These are phyloP conservation scores for Telmatherina bonti DNA, from an alignment of 2,797 vertebrate genomes.

Conservation along the genomic window DNA sequence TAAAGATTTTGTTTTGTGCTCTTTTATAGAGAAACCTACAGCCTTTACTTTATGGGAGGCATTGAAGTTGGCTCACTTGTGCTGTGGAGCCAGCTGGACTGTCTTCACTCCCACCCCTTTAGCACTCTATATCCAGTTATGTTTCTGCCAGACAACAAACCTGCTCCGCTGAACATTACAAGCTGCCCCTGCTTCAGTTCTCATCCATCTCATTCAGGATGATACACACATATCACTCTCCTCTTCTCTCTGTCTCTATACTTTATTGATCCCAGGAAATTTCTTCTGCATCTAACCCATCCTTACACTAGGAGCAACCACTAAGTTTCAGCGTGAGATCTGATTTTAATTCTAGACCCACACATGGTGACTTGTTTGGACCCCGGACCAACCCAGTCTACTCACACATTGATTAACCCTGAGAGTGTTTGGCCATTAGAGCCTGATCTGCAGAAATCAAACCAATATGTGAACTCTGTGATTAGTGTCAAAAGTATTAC, in stretches of 20 bases:
- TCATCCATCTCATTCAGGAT: conserved; percentile 16
- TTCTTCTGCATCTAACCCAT: too few species aligned
- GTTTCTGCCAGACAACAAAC: conserved; percentile 61
- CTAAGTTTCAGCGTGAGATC: conserved; percentile 17
- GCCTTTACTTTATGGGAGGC: conserved; percentile 67
- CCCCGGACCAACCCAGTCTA: conserved; percentile 40
- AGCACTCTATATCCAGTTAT: conserved; percentile 61
- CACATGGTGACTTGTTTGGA: conserved; percentile 43
- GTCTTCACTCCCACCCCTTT: conserved; percentile 74
- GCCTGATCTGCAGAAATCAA: conserved; percentile 79
- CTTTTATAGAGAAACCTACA: conserved; percentile 54
- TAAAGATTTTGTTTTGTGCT: conserved; percentile 41
- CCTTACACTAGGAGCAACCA: conserved; percentile 14
- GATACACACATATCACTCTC: conserved; percentile 16
- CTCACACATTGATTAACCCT: conserved; percentile 78
- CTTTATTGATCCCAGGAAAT: too few species aligned
- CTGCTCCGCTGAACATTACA: conserved; percentile 40
- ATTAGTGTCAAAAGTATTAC: conserved; percentile 82
- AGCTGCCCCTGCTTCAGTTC: conserved; percentile 45
- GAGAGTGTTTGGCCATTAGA: conserved; percentile 78
- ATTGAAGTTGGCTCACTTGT: conserved; percentile 52
- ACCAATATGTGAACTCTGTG: conserved; percentile 82
- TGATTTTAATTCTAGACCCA: conserved; percentile 11
- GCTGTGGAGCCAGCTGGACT: conserved; percentile 71
- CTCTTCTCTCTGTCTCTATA: too few species aligned